These are phyloP conservation scores for Miniopterus natalensis DNA, from an alignment of 2,113 vertebrate species.

Conservation along the genomic window DNA sequence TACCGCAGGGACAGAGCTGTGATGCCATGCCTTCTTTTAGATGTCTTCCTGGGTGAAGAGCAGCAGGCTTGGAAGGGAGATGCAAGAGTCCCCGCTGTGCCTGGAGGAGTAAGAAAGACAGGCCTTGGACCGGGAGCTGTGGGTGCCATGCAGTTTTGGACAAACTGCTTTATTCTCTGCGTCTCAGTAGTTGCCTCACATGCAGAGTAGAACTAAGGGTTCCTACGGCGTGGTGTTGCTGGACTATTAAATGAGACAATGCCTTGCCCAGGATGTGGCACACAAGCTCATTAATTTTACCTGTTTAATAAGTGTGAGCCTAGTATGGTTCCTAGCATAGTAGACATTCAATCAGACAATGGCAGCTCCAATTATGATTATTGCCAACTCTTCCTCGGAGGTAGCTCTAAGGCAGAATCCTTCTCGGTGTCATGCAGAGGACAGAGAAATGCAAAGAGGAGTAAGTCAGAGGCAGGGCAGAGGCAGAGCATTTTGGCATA, in stretches of 20 bases:
- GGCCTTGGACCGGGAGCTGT: not conserved
- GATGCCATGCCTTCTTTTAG: not conserved
- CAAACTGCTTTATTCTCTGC: not conserved
- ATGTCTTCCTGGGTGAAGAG: not conserved
- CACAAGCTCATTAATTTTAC: not conserved
- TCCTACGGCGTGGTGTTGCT: not conserved
- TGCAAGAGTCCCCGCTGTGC: not conserved
- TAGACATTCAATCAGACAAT: not conserved
- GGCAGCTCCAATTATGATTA: slow-evolving; percentile 2
- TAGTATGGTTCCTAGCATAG: not conserved
- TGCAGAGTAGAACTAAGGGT: not conserved
- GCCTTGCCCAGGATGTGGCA: not conserved
- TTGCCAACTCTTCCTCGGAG: not conserved
- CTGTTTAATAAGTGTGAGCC: not conserved
- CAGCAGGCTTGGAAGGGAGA: not conserved
- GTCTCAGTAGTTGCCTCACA: not conserved
- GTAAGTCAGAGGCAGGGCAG: not conserved
- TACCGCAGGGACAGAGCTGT: not conserved
- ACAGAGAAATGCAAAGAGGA: slow-evolving; percentile 29
- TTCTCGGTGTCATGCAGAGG: not conserved
- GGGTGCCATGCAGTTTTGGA: not conserved
- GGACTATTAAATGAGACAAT: not conserved
- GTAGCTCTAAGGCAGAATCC: slow-evolving; percentile 42
- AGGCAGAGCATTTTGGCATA: not conserved
- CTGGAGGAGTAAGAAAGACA: not conserved